Percentiles rank a stretch among this genome's conserved stretches.
Evolutionary conservation across 2,888 invertebrate genomes (phyloP).

Genomic region (Cryptocephalus primarius): DNA sequence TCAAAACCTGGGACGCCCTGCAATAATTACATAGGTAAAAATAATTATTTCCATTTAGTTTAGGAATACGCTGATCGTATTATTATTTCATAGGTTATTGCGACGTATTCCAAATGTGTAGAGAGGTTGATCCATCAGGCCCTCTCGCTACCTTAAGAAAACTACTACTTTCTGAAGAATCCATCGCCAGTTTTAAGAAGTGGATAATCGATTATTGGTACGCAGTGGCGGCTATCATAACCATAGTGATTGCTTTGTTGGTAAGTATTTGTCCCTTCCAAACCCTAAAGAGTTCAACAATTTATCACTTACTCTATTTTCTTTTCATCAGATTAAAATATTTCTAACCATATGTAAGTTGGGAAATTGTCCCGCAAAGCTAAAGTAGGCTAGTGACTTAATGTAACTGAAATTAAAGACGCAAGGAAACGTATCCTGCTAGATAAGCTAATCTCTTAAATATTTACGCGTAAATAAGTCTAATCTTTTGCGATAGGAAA

Average conservation of each 20-base stretch:
- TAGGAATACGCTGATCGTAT: background rate
- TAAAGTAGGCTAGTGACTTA: background rate
- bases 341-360: constrained; percentile 8
- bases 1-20: constrained; percentile 91
- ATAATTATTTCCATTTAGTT: background rate
- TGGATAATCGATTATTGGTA: constrained; percentile 91
- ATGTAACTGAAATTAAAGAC: too few species aligned
- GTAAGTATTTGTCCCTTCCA: constrained; percentile 45
- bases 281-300: background rate
- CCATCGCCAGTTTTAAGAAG: constrained; percentile 75
- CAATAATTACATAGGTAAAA: constrained; percentile 56
- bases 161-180: constrained; percentile 77
- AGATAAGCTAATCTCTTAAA: too few species aligned
- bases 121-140: constrained; percentile 89
- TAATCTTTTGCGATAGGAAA: background rate
- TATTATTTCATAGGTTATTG: constrained; percentile 58
- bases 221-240: constrained; percentile 65
- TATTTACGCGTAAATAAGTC: too few species aligned
- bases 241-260: constrained; percentile 65
- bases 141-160: constrained; percentile 82
- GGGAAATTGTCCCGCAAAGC: background rate
- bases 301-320: constrained; percentile 1
- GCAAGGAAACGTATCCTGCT: too few species aligned
- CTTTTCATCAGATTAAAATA: constrained; percentile 14
- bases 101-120: constrained; percentile 64